A percentile compares a stretch with the other conserved stretches of the same genome.
These are phyloP conservation scores for Thymelicus lineola DNA, from an alignment of 2,888 invertebrate species.

Conservation along the genomic window DNA sequence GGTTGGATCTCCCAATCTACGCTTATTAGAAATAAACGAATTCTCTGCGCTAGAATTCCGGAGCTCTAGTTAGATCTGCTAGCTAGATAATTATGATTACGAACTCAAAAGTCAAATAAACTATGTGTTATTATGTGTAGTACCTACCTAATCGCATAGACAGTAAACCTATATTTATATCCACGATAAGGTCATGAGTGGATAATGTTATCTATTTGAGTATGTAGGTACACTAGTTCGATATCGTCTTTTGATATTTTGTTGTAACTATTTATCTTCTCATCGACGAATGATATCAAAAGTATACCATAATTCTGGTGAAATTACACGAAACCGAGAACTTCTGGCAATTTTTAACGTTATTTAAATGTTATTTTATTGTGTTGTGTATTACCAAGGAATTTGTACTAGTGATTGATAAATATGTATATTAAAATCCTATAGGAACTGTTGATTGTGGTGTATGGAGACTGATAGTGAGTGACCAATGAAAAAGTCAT, in stretches of 20 bases:
- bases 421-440: too few species aligned
- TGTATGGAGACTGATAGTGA: neutral
- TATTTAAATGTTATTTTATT: constrained; percentile 8
- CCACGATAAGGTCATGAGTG: constrained; percentile 15
- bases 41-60: too few species aligned
- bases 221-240: constrained; percentile 47
- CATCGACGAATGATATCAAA: constrained; percentile 43
- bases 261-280: constrained; percentile 56
- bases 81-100: too few species aligned
- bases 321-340: neutral
- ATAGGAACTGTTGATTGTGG: neutral
- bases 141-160: constrained; percentile 4
- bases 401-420: neutral
- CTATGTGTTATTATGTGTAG: neutral
- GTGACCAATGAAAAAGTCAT: neutral
- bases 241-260: constrained; percentile 59
- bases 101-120: too few species aligned
- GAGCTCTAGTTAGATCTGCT: too few species aligned
- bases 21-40: too few species aligned
- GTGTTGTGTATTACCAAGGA: neutral
- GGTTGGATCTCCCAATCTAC: too few species aligned
- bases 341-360: constrained; percentile 8
- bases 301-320: neutral
- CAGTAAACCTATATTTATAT: constrained; percentile 5
- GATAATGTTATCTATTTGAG: constrained; percentile 57